phyloP scores from a whole-genome alignment of 2,888 invertebrate species.

The Ochropleura leucogaster region DNA sequence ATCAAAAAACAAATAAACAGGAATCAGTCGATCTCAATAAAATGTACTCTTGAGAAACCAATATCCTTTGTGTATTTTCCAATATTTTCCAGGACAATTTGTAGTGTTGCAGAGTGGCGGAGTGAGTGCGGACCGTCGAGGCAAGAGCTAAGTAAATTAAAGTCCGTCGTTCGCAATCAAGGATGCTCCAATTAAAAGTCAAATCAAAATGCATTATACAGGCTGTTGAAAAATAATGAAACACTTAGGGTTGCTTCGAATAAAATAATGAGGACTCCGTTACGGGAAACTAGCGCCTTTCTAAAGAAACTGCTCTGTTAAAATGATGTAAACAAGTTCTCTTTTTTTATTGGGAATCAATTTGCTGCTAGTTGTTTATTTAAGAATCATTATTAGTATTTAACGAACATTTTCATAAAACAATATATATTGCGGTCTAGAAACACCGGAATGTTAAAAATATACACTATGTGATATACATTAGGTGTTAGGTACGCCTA shows the following conservation, averaged over 20 bases:
- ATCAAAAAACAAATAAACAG: conserved; percentile 18
- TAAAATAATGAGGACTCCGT: conserved; percentile 41
- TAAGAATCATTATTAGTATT: not conserved
- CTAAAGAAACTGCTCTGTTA: not conserved
- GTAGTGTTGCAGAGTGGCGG: conserved; percentile 58
- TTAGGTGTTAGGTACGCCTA: conserved; percentile 13
- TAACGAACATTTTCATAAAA: not conserved
- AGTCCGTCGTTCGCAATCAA: conserved; percentile 61
- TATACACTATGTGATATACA: not conserved
- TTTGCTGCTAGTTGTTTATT: not conserved
- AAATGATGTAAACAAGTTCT: not conserved
- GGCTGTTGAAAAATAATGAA: conserved; percentile 55
- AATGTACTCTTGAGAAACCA: conserved; percentile 54
- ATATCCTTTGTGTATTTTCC: conserved; percentile 64
- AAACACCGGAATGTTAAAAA: not conserved
- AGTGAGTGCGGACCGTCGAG: conserved; percentile 51
- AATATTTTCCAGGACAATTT: conserved; percentile 67
- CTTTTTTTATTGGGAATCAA: not conserved
- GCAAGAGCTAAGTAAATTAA: conserved; percentile 69
- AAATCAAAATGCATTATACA: conserved; percentile 70
- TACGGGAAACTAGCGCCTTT: conserved; percentile 21
- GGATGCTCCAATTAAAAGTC: conserved; percentile 73
- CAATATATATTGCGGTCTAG: not conserved
- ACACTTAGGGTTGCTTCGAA: conserved; percentile 39
- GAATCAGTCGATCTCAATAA: conserved; percentile 33